Evolutionary conservation across 92 coral and sea anemone species (phyloP), one percentile per base, ranked within the genome.

Genomic region (Hydrozoanthus gracilis): DNA sequence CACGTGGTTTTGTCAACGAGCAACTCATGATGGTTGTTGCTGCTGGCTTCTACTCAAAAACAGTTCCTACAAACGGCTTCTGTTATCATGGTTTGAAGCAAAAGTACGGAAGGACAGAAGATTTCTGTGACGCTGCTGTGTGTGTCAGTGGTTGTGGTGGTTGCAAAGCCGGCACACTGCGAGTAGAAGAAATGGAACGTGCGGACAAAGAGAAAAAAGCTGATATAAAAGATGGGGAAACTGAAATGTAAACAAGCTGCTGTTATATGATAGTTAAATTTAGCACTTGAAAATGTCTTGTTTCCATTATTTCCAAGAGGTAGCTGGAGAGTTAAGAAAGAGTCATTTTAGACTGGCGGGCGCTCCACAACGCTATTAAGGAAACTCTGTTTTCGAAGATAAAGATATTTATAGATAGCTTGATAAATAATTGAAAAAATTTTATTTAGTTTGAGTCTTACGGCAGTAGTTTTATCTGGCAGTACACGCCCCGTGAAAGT

Each of bases 91-190:
- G 61, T 50, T 47, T 80, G 54, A 15, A 65, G 46, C 73, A 80
- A 39, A 46, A 39, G 18, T 66, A 66, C 74, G 85, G 85, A 8
- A 80, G 48, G 73, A 62, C 85, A 15, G 85, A 80, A 39, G 74
- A 65, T 11, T 80, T 48, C 44, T 49, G 85, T 62, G 85, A 80
- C 8, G 75, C 85, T 60, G 8, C 85, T 7, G 74, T 48, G 10
- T 80, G 85, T 11, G 48, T 80, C n/a, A 51, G 85, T 47, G 85
- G 73, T 35, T 80, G 85, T 18, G 85, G 85, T 10, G 75, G 85
- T 20, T 80, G 85, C 35, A 46, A 18, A 15, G 51, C 85, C 44
- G 85, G 85, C 44, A 48, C 58, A 8, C 47, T 8, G 51, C 64
- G 27, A 73, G 7, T 20, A 17, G 56, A 47, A 17, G 85, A 8